Evolutionary conservation across 2,113 vertebrate species (phyloP), one percentile per base, ranked within the genome.

Genomic region (Colistium nudipinnis): DNA sequence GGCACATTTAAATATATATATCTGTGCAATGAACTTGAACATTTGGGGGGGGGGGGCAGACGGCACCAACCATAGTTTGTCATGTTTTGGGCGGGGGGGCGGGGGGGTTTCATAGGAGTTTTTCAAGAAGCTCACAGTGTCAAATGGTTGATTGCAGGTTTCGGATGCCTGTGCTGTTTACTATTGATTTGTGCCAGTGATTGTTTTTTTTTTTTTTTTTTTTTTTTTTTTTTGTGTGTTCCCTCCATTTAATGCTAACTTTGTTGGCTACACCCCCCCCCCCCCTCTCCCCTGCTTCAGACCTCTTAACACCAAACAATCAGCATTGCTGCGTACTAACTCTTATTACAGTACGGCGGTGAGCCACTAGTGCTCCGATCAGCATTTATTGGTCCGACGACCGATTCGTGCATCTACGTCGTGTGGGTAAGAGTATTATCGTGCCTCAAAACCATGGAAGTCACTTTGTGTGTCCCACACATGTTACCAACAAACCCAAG

Each of bases 391-490:
- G 88, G 90, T 87, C 76, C n/a, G 3, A 16, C 9, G 84, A 73
- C 81, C 76, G 67, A 63, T 87, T 55, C 33, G 77, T 85, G 87
- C 76, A 55, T 81, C 72, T 74, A 82, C 59, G 62, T 85, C 88
- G 68, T 85, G 81, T 88, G 76, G 84, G 70, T 88, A 85, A 82
- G 88, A 84, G 84, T 89, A 76, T 91, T 83, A 81, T 67, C 89
- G 90, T 92, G 90, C 90, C 90, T 92, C 86, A 86, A 88, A n/a
- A 83, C 79, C 71, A 85, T 85, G 69, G 78, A 90, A 87, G 85
- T 88, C 80, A 82, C 88, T 84, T 89, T 87, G 79, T 81, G 74
- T 87, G 54, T 82, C 76, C 45, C 60, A 65, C 78, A 76, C 82
- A 81, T 69, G 74, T 62, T n/a, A 77, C 68, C 77, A 76, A 80